Conservation (phyloP, 2,113 vertebrate genomes). For the Buteo buteo region DNA sequence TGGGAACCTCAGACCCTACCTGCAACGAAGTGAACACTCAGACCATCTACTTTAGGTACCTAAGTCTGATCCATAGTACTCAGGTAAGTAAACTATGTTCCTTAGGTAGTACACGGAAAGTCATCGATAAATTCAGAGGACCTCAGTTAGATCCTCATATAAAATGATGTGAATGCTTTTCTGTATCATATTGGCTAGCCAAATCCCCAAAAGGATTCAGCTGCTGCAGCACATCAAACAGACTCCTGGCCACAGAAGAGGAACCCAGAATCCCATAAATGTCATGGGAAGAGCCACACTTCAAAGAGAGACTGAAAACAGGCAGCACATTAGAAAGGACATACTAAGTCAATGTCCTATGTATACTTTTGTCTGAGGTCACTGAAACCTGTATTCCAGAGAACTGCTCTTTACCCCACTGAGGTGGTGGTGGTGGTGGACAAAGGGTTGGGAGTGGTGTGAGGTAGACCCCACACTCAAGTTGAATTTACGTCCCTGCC, state of each 20-base stretch:
- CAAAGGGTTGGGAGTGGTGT: not conserved
- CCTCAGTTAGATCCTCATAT: not conserved
- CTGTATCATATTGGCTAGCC: not conserved
- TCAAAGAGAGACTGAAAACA: not conserved
- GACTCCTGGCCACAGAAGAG: not conserved
- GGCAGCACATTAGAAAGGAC: not conserved
- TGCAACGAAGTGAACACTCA: not conserved
- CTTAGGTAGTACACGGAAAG: not conserved
- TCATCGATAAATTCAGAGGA: not conserved
- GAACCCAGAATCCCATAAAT: not conserved
- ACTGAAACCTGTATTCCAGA: not conserved
- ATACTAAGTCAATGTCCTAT: not conserved
- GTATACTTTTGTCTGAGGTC: not conserved
- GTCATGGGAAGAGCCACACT: not conserved
- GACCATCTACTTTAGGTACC: not conserved
- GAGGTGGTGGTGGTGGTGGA: not conserved
- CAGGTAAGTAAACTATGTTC: not conserved
- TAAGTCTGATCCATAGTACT: not conserved
- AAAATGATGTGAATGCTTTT: not conserved
- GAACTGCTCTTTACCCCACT: not conserved
- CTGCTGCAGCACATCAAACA: not conserved
- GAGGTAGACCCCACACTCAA: not conserved
- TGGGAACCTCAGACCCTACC: not conserved
- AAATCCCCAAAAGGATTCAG: not conserved
- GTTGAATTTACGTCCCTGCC: not conserved